A percentile compares a stretch with the other conserved stretches of the same genome.
These are phyloP conservation scores for Choristoneura rosaceana DNA, from an alignment of 2,888 invertebrate species.

Conservation along the genomic window DNA sequence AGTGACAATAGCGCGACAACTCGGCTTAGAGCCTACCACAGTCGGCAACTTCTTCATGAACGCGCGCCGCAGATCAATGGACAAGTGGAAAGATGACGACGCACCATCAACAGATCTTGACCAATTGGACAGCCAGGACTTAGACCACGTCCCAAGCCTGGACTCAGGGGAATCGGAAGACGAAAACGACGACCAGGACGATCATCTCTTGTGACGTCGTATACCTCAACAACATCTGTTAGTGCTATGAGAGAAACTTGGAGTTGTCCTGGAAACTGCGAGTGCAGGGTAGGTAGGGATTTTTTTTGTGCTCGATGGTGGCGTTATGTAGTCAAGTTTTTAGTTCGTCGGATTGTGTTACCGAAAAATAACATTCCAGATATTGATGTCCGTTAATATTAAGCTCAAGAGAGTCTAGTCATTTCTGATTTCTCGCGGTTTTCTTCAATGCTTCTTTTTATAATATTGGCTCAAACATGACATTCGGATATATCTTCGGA, in stretches of 20 bases:
- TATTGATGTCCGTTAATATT: slow-evolving; percentile 1
- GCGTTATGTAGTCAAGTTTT: background rate
- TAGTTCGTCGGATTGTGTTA: background rate
- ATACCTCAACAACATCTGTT: slow-evolving; percentile 74
- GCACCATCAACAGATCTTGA: slow-evolving; percentile 87
- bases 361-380: background rate
- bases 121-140: slow-evolving; percentile 82
- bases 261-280: slow-evolving; percentile 57
- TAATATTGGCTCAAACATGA: background rate
- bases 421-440: background rate
- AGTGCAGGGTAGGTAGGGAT: slow-evolving; percentile 38
- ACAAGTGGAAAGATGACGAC: slow-evolving; percentile 99
- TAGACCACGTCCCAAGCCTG: slow-evolving; percentile 74
- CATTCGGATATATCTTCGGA: slow-evolving; percentile 35
- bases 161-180: slow-evolving; percentile 80
- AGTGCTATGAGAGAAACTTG: slow-evolving; percentile 75
- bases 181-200: slow-evolving; percentile 76
- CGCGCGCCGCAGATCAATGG: slow-evolving; percentile 98
- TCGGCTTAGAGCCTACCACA: slow-evolving; percentile 98
- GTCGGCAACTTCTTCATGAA: slow-evolving; percentile 99
- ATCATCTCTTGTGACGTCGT: slow-evolving; percentile 84
- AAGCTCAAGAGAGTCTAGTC: slow-evolving; percentile 10
- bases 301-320: slow-evolving; percentile 7
- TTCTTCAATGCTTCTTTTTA: background rate
- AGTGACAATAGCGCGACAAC: slow-evolving; percentile 98